Conservation (phyloP, 2,113 vertebrate species). For the Ibidorhyncha struthersii region DNA sequence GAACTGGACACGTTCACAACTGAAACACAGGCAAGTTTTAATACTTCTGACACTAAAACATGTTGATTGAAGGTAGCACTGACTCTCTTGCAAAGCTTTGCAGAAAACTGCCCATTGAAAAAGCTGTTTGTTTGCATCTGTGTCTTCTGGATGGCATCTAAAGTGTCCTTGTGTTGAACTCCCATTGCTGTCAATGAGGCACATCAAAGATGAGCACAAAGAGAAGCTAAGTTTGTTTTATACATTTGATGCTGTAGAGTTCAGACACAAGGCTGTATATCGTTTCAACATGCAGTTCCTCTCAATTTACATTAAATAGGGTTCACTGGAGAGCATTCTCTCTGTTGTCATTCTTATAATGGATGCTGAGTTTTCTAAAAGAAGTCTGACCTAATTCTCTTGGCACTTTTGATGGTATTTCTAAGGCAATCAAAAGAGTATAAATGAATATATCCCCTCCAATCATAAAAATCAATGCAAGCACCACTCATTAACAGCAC, state of each 20-base stretch:
- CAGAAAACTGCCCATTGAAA: neutral
- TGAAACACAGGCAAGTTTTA: neutral
- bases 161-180: neutral
- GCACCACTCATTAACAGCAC: neutral
- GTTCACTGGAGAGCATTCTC: conserved; percentile 1
- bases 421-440: conserved; percentile 4
- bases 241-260: neutral
- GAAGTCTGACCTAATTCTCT: conserved; percentile 5
- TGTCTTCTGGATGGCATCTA: neutral
- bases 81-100: neutral
- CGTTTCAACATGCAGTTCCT: neutral
- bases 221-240: neutral
- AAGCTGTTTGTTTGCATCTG: neutral
- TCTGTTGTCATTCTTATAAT: conserved; percentile 26
- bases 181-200: neutral
- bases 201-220: neutral
- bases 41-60: neutral
- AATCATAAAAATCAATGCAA: conserved; percentile 45
- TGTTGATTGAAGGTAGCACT: neutral
- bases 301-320: neutral
- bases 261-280: neutral
- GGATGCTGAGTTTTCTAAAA: conserved; percentile 20
- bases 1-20: neutral
- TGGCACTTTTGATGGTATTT: neutral
- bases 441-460: neutral